Base-by-base conservation (phyloP, 2,113 vertebrate genomes). In the Hippopotamus amphibius region DNA sequence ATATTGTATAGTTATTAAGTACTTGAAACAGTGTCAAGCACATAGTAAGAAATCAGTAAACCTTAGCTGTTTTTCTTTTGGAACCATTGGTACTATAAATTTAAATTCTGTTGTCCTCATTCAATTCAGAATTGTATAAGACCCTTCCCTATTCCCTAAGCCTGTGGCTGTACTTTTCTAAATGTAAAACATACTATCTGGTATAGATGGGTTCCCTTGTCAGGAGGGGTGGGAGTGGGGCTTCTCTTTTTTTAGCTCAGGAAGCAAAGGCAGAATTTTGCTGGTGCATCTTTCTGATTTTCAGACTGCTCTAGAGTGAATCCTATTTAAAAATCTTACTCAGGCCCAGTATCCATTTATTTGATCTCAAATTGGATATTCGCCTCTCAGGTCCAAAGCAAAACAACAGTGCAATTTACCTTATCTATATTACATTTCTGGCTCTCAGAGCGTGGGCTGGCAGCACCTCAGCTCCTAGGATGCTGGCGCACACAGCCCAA, bases 341-440 rank as follows among this genome's bases (percentile, higher is more conserved):
- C 90, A 81, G 95, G 87, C 80, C 68, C 89, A 91, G 88, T 88
- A 92, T 94, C 91, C 91, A 96, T 96, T 97, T 96, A 96, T 96
- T 95, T 91, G 96, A 93, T 97, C 97, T 96, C 85, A 95, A 83
- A 91, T 61, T 94, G 93, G 95, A 96, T 94, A 57, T 80, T 86
- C 95, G 88, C 94, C 85, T 95, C 82, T 96, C 88, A 80, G 95
- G 80, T 82, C 90, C 93, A 91, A 88, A 97, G n/a, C 48, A 91
- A 86, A 97, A 94, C 95, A 97, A 88, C 46, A 85, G 80, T 76
- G 65, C 91, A 87, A 55, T 97, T 97, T 94, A 96, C 95, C 95
- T 97, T 84, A 91, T 83, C 93, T 93, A 83, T 66, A 93, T 90
- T 95, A 61, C 57, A 76, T 94, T 91, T 94, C 97, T 83, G 86